Conservation (phyloP, 2,113 vertebrate genomes). For the Anoura caudifer region DNA sequence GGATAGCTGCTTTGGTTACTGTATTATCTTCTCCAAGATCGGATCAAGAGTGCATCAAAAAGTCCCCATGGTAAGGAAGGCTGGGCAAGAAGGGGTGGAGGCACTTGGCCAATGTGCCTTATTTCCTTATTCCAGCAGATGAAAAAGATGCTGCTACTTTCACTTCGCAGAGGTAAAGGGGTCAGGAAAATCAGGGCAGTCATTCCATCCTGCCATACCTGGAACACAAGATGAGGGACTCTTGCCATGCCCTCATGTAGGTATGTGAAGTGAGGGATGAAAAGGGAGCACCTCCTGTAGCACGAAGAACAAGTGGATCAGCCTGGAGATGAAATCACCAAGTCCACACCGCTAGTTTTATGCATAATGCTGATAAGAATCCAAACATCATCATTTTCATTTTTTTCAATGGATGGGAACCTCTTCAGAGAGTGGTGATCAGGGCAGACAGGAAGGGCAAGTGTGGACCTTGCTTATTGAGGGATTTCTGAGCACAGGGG, state of each 20-base stretch:
- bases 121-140: slow-evolving; percentile 13
- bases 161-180: not conserved
- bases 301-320: not conserved
- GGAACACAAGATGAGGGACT: no score
- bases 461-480: not conserved
- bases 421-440: not conserved
- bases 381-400: not conserved
- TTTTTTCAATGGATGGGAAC: not conserved
- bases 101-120: not conserved
- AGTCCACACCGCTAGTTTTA: not conserved
- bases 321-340: not conserved
- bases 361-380: not conserved
- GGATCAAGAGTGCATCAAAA: not conserved
- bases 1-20: not conserved
- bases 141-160: not conserved
- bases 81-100: not conserved
- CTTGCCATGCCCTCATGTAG: not conserved
- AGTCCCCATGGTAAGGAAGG: not conserved
- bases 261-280: not conserved
- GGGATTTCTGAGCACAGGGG: not conserved
- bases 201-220: no score
- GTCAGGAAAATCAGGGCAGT: not conserved
- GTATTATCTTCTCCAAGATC: slow-evolving; percentile 34
- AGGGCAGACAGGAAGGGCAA: not conserved
- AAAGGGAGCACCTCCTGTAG: not conserved